Evolutionary conservation across 2,888 invertebrate species (phyloP).

Genomic region (Aphodius granarius): DNA sequence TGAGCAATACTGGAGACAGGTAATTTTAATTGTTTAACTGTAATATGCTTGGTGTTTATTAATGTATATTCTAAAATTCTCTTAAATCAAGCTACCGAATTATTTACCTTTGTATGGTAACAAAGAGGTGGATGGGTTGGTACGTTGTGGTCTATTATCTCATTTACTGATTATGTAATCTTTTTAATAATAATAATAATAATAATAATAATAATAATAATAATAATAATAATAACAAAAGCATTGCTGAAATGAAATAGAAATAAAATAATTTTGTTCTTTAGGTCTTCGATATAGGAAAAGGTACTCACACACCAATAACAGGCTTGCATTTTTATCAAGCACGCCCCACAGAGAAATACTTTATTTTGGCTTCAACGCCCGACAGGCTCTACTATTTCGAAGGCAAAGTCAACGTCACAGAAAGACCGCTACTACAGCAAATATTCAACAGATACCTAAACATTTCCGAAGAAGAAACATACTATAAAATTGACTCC

Average conservation of each 20-base stretch:
- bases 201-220: conserved; percentile 2
- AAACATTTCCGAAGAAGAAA: conserved; percentile 67
- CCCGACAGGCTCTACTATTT: conserved; percentile 86
- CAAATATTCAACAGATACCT: conserved; percentile 79
- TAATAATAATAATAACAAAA: background rate
- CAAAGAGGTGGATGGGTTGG: conserved; percentile 76
- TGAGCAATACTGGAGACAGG: conserved; percentile 69
- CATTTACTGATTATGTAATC: conserved; percentile 8
- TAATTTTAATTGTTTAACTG: conserved; percentile 20
- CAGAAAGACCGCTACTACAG: conserved; percentile 79
- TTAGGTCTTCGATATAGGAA: conserved; percentile 86
- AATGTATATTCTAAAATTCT: conserved; percentile 27
- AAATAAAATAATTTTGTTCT: conserved; percentile 37
- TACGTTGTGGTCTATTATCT: conserved; percentile 50
- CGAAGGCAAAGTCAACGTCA: conserved; percentile 72
- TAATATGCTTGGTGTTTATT: background rate
- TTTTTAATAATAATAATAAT: background rate
- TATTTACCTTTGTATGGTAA: conserved; percentile 74
- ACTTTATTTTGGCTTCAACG: conserved; percentile 83
- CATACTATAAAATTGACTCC: conserved; percentile 70
- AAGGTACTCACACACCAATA: conserved; percentile 75
- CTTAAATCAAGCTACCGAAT: conserved; percentile 72
- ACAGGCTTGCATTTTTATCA: conserved; percentile 86
- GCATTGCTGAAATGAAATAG: too few relatives aligned
- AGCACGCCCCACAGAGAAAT: conserved; percentile 70